Conservation (phyloP, 2,888 invertebrate species). For the Camptogramma bilineatum region DNA sequence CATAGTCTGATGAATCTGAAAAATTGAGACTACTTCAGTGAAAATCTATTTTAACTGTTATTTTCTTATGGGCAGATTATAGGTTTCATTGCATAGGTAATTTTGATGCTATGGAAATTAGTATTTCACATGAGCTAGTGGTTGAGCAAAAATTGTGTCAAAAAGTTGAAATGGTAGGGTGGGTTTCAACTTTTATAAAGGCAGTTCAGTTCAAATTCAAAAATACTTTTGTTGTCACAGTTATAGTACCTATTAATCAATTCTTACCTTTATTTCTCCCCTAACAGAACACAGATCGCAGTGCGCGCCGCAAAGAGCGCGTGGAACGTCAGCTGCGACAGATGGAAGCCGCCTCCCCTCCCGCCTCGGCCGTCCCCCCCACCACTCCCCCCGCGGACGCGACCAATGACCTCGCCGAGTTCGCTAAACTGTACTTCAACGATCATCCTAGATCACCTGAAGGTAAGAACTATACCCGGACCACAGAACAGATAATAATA, state of each 20-base stretch:
- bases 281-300: constrained; percentile 86
- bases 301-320: constrained; percentile 92
- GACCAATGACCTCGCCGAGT: constrained; percentile 94
- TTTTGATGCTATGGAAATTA: too few relatives aligned
- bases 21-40: too few relatives aligned
- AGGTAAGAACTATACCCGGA: constrained; percentile 84
- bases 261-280: constrained; percentile 4
- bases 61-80: too few relatives aligned
- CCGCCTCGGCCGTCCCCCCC: constrained; percentile 56
- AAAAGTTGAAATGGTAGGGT: too few relatives aligned
- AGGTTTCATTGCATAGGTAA: too few relatives aligned
- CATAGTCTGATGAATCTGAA: too few relatives aligned
- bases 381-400: constrained; percentile 85
- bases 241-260: not conserved
- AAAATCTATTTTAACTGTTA: too few relatives aligned
- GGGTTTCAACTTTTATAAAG: too few relatives aligned
- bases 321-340: constrained; percentile 95
- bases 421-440: constrained; percentile 97
- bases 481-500: not conserved
- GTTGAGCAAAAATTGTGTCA: too few relatives aligned
- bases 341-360: constrained; percentile 85
- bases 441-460: constrained; percentile 94
- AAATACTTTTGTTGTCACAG: not conserved
- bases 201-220: too few relatives aligned
- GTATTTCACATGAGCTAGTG: too few relatives aligned